Conservation (phyloP, 1,140 invertebrate species). For the Apis cerana region DNA sequence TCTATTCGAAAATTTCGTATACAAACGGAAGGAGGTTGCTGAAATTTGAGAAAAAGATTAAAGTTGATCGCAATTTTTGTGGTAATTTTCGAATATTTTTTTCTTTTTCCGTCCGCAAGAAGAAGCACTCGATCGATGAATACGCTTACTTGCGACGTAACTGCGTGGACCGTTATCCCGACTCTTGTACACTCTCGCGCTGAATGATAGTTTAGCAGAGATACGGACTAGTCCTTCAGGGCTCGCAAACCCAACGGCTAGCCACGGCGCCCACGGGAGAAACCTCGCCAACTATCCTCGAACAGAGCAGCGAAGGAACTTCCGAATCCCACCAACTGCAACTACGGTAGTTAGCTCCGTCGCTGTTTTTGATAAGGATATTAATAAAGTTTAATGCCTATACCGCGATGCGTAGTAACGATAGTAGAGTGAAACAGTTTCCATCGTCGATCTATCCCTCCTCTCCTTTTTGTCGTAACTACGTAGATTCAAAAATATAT, state of each 20-base stretch:
- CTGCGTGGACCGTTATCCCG: constrained; percentile 55
- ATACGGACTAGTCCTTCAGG: constrained; percentile 74
- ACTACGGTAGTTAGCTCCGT: constrained; percentile 69
- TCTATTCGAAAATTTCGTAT: constrained; percentile 29
- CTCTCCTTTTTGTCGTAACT: not conserved
- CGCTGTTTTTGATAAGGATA: constrained; percentile 76
- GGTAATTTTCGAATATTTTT: not conserved
- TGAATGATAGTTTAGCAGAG: constrained; percentile 73
- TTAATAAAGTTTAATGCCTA: constrained; percentile 75
- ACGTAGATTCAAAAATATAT: no score
- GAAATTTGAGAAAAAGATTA: constrained; percentile 20
- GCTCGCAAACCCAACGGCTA: constrained; percentile 71
- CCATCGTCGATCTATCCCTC: not conserved
- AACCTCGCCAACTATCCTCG: constrained; percentile 65
- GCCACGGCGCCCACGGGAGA: constrained; percentile 74
- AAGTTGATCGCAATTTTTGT: not conserved
- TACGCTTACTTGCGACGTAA: constrained; percentile 46
- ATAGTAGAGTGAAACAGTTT: not conserved
- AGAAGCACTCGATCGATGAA: constrained; percentile 31
- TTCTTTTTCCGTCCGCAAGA: not conserved
- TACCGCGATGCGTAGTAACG: constrained; percentile 19
- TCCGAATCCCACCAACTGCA: constrained; percentile 67
- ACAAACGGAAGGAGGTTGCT: not conserved
- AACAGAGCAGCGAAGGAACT: constrained; percentile 65
- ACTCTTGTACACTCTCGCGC: constrained; percentile 61